A percentile compares a stretch with the other conserved stretches of the same genome.
These are phyloP conservation scores for Falco concolor DNA, from an alignment of 2,797 vertebrate species.

Conservation along the genomic window DNA sequence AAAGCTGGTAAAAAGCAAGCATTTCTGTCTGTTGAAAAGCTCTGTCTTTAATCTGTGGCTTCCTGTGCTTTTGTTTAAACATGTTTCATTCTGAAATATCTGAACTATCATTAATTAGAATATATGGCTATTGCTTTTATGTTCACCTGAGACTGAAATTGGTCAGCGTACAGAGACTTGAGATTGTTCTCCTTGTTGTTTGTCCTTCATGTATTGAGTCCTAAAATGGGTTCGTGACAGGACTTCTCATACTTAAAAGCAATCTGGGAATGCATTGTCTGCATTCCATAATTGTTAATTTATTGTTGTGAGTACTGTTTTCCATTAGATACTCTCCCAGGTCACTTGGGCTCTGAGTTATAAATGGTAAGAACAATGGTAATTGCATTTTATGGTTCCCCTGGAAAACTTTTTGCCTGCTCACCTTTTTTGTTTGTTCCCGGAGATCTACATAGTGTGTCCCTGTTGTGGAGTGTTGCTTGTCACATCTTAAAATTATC, in stretches of 20 bases:
- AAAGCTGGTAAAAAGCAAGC: not conserved
- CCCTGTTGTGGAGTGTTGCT: not conserved
- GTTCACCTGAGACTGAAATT: not conserved
- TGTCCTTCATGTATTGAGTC: not conserved
- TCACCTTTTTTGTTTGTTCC: not conserved
- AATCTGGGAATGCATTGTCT: not conserved
- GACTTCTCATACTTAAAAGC: not conserved
- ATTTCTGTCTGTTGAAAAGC: not conserved
- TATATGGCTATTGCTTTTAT: not conserved
- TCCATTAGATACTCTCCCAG: not conserved
- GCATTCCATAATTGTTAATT: constrained; percentile 13
- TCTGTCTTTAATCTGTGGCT: not conserved
- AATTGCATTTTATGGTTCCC: constrained; percentile 28
- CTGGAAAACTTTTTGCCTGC: not conserved
- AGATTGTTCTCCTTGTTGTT: not conserved
- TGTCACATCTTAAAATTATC: not conserved
- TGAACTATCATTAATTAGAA: not conserved
- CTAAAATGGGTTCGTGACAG: not conserved
- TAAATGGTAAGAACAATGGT: not conserved
- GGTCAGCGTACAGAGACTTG: not conserved
- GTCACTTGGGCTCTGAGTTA: not conserved
- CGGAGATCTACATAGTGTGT: not conserved
- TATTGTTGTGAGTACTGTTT: constrained; percentile 19
- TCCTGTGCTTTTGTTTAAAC: not conserved
- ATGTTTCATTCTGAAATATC: not conserved